phyloP scores from a whole-genome alignment of 2,797 vertebrate genomes.

The Manis crassicaudata region DNA sequence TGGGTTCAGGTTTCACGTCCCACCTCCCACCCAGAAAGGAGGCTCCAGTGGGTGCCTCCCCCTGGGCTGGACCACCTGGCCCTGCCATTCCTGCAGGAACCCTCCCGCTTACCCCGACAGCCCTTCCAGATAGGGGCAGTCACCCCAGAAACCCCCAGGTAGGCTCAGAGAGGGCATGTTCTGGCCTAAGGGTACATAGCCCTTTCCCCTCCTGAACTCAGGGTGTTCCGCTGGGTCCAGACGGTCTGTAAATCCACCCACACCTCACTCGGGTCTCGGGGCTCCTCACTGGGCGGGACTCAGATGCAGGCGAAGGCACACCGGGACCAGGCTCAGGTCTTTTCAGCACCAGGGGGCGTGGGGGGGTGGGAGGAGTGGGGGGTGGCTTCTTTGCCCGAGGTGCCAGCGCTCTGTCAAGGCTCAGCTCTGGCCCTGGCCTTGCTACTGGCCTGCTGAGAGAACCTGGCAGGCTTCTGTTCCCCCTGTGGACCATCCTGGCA shows the following conservation, averaged over 20 bases:
- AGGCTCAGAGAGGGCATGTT: background rate
- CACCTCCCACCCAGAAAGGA: background rate
- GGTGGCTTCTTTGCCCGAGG: background rate
- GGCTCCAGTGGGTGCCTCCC: background rate
- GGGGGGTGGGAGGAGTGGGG: no score
- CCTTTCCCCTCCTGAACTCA: background rate
- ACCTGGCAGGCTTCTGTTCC: background rate
- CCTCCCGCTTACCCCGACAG: background rate
- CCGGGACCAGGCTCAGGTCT: background rate
- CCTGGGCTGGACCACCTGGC: background rate
- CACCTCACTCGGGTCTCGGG: background rate
- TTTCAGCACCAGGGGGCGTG: accelerated
- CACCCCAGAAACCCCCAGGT: background rate
- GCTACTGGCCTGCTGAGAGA: background rate
- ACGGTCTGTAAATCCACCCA: background rate
- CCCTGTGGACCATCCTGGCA: no score
- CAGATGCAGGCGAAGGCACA: accelerated
- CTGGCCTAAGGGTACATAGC: background rate
- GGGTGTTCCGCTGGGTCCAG: background rate
- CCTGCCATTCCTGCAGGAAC: background rate
- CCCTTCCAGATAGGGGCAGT: background rate
- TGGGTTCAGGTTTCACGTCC: slow-evolving; percentile 26
- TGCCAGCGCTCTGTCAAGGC: background rate
- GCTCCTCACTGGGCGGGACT: accelerated
- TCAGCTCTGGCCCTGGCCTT: background rate